phyloP scores from a whole-genome alignment of 2,888 invertebrate species.

The Drosophila stalkeri region DNA sequence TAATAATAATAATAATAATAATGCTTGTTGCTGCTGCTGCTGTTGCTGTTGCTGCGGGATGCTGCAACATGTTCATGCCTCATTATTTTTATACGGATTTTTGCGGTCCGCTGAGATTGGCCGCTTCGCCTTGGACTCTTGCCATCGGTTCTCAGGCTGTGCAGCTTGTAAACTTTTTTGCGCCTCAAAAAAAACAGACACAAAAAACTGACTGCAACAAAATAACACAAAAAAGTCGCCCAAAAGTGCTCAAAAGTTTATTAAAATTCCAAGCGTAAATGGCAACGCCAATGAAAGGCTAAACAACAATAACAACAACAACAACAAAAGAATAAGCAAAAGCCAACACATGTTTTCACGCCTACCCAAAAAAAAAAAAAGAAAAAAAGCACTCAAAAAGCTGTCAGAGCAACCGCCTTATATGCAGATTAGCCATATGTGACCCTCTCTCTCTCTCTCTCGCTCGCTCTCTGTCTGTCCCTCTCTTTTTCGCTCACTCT shows the following conservation, averaged over 20 bases:
- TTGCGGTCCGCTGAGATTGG: conserved; percentile 78
- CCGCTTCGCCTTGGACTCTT: conserved; percentile 60
- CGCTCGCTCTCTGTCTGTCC: background rate
- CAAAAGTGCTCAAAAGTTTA: conserved; percentile 68
- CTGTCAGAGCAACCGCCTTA: conserved; percentile 70
- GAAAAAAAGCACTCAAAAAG: conserved; percentile 49
- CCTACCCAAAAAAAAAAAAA: conserved; percentile 60
- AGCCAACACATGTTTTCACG: conserved; percentile 80
- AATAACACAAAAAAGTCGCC: conserved; percentile 24
- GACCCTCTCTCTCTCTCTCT: conserved; percentile 18
- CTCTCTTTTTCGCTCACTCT: conserved; percentile 2
- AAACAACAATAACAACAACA: conserved; percentile 17
- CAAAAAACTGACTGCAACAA: conserved; percentile 41
- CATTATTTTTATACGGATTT: conserved; percentile 81
- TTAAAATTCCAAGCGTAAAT: conserved; percentile 71
- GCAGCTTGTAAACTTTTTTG: conserved; percentile 40
- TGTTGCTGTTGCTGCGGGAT: conserved; percentile 42
- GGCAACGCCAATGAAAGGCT: conserved; percentile 35
- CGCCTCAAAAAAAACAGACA: background rate
- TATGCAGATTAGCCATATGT: conserved; percentile 76
- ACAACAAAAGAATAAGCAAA: conserved; percentile 8
- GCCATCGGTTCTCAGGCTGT: conserved; percentile 61
- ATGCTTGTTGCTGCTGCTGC: conserved; percentile 37
- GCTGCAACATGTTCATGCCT: conserved; percentile 79
- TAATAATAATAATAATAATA: conserved; percentile 54